phyloP scores from a whole-genome alignment of 2,113 vertebrate genomes.

The Tapirus terrestris region DNA sequence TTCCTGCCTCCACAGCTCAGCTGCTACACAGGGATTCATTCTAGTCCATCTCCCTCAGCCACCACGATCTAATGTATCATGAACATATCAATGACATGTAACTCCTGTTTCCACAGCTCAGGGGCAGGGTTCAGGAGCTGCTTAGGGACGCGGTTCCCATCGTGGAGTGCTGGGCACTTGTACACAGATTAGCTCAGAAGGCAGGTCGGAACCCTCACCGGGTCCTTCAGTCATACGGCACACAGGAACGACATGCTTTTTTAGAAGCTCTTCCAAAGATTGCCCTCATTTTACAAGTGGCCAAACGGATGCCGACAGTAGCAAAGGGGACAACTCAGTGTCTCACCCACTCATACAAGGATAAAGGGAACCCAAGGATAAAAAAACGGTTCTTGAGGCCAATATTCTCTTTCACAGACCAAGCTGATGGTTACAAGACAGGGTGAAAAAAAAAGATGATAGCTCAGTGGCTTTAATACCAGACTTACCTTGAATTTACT shows the following conservation, averaged over 20 bases:
- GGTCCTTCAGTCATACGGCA: not conserved
- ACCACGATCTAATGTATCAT: not conserved
- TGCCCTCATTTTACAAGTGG: not conserved
- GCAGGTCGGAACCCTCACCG: not conserved
- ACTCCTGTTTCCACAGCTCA: not conserved
- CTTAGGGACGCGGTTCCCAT: not conserved
- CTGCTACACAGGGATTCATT: not conserved
- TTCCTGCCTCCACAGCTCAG: not conserved
- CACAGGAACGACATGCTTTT: not conserved
- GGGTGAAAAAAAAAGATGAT: not conserved
- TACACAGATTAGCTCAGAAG: not conserved
- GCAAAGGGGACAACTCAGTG: not conserved
- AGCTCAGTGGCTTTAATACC: slow-evolving; percentile 47
- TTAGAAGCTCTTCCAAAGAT: not conserved
- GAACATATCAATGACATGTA: not conserved
- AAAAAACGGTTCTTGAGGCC: not conserved
- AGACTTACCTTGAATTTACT: slow-evolving; percentile 58
- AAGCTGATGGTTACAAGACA: slow-evolving; percentile 23
- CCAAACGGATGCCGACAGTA: not conserved
- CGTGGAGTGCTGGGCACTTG: not conserved
- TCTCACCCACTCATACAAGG: not conserved
- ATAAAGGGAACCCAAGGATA: not conserved
- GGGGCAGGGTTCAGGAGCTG: too few relatives aligned
- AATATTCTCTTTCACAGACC: not conserved
- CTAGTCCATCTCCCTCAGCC: not conserved